Base-by-base conservation (phyloP, 2,113 vertebrate genomes). In the Microcebus griseorufus region DNA sequence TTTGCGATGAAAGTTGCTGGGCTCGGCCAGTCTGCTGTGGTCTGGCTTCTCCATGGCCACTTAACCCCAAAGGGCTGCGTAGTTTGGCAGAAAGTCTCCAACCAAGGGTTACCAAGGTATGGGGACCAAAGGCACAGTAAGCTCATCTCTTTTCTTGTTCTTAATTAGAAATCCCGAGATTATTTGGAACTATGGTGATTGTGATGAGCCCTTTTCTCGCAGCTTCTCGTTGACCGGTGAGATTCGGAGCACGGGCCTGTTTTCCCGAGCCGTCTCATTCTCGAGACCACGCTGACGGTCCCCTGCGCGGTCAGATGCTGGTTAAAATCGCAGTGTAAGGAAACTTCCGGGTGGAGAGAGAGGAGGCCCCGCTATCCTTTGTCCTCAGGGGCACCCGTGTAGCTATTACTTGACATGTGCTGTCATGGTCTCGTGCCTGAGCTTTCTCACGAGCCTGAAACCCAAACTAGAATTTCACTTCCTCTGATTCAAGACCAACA, bases 381-480 rank as follows among this genome's bases (percentile, higher is more conserved):
- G 18, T 27, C 9, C 62, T 29, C 16, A 2, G 4, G 62, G 72
- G 10, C 67, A 0, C 29, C 45, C 1, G 0, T 5, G 18, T 1
- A 3, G 23, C 51, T 25, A 0, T 14, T 8, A 5, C 8, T 13
- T 37, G 37, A 3, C 34, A 0, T 5, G 3, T 8, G 22, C 11
- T 7, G 2, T 9, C 42, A 3, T 0, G 1, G 10, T 34, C 12
- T 48, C n/a, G 37, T 23, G 1, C 18, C 70, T 65, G 91, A 48
- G 58, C 45, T 65, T 65, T 29, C 48, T n/a, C 16, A 42, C 0
- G 7, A 48, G 45, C 67, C 12, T 29, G 45, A 12, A 34, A 2
- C 75, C 9, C 29, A 6, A 20, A 14, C 72, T 22, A 34, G 23
- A 72, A 14, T 53, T 83, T 75, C 34, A 27, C 17, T 14, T 45